Percentiles rank a stretch among this genome's conserved stretches.
Conservation (phyloP, 2,113 vertebrate genomes). For the Menura novaehollandiae region DNA sequence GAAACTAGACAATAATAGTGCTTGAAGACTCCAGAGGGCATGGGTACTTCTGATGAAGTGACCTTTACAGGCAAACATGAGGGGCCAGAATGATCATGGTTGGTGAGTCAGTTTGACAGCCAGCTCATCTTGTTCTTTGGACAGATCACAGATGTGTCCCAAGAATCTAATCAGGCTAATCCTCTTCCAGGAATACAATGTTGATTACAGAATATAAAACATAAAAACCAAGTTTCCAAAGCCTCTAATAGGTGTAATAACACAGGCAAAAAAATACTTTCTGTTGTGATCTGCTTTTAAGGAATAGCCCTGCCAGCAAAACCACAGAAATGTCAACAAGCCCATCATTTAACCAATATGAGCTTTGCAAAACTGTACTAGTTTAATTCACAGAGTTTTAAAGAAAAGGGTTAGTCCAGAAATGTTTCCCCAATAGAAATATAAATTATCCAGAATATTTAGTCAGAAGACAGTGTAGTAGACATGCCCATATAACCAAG, state of each 20-base stretch:
- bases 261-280: neutral
- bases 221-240: neutral
- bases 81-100: neutral
- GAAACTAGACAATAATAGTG: neutral
- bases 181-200: neutral
- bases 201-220: neutral
- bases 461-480: neutral
- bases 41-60: neutral
- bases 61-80: neutral
- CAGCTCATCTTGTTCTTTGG: neutral
- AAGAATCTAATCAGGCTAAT: neutral
- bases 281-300: neutral
- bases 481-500: neutral
- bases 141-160: neutral
- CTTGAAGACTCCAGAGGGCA: neutral
- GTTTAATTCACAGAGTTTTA: neutral
- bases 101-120: neutral
- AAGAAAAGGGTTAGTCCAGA: neutral
- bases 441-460: neutral
- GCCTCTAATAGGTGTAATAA: neutral
- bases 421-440: neutral
- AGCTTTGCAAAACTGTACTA: neutral
- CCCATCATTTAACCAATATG: neutral
- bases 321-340: neutral
- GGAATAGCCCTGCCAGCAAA: neutral